These are phyloP conservation scores for Trileptium ribeirensis DNA, from an alignment of 2,888 invertebrate genomes.

Conservation along the genomic window DNA sequence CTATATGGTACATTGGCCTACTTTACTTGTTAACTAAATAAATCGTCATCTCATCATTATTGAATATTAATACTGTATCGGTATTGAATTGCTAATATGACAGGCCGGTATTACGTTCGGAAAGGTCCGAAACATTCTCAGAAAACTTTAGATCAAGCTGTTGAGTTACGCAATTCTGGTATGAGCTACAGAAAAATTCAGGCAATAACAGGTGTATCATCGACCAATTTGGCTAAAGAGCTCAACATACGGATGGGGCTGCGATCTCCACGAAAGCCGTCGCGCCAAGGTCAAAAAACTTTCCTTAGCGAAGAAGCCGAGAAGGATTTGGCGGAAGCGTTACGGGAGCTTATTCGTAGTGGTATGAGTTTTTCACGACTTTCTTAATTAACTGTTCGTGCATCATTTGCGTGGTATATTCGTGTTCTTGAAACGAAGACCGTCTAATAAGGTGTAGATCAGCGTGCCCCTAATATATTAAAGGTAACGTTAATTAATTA, in stretches of 20 bases:
- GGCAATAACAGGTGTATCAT: background rate
- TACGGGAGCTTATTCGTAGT: background rate
- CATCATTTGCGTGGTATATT: too few relatives aligned
- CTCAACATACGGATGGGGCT: background rate
- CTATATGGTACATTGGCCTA: too few relatives aligned
- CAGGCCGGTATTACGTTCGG: slow-evolving; percentile 1
- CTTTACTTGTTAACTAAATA: too few relatives aligned
- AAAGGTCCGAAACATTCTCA: background rate
- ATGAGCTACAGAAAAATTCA: background rate
- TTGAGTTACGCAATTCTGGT: background rate
- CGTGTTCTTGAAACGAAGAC: too few relatives aligned
- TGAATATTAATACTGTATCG: too few relatives aligned
- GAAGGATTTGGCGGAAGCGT: background rate
- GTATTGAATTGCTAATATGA: too few relatives aligned
- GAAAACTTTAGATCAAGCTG: background rate
- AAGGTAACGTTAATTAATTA: too few relatives aligned
- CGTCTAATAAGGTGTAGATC: too few relatives aligned
- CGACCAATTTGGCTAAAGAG: background rate
- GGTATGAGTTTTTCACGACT: background rate
- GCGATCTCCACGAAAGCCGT: background rate
- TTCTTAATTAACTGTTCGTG: background rate
- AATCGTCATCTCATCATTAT: too few relatives aligned
- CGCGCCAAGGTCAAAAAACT: background rate
- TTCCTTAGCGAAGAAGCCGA: background rate
- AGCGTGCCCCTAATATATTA: too few relatives aligned